phyloP scores from a whole-genome alignment of 2,888 invertebrate genomes.

The Alloscopus bannaensis region DNA sequence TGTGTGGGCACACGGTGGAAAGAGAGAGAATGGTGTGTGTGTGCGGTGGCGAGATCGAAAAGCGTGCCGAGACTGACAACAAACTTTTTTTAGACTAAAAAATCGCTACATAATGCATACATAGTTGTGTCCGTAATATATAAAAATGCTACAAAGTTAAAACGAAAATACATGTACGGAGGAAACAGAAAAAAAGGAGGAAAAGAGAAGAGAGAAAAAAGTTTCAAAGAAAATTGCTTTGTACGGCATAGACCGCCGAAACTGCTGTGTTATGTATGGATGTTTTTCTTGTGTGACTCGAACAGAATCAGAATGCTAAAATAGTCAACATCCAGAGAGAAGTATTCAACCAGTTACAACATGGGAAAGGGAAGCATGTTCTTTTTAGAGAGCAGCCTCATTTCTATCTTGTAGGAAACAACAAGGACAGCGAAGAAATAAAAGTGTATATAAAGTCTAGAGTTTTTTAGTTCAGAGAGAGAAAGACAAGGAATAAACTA shows the following conservation, averaged over 20 bases:
- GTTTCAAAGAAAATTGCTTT: constrained; percentile 1
- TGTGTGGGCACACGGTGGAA: neutral
- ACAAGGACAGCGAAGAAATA: constrained; percentile 3
- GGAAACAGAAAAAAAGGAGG: constrained; percentile 11
- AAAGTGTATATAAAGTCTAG: neutral
- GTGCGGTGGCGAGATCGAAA: constrained; percentile 33
- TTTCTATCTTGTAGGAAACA: constrained; percentile 4
- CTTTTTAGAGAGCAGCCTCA: neutral
- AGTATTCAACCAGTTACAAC: constrained; percentile 6
- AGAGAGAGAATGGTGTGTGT: neutral
- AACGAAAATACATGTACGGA: constrained; percentile 50
- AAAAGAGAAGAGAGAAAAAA: constrained; percentile 7
- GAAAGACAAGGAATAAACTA: constrained; percentile 27
- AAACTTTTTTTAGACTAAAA: constrained; percentile 44
- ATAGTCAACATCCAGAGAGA: constrained; percentile 37
- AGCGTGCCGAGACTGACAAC: constrained; percentile 58
- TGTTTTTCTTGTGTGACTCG: constrained; percentile 52
- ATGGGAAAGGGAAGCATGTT: neutral
- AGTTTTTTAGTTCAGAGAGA: constrained; percentile 14
- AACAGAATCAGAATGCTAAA: constrained; percentile 62
- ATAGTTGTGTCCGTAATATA: constrained; percentile 13
- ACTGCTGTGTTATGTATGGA: constrained; percentile 57
- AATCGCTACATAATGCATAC: constrained; percentile 51
- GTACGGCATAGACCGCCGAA: neutral
- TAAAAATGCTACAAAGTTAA: constrained; percentile 37